Evolutionary conservation across 2,113 vertebrate genomes (phyloP).

Genomic region (Brachypodius melanocephalos): DNA sequence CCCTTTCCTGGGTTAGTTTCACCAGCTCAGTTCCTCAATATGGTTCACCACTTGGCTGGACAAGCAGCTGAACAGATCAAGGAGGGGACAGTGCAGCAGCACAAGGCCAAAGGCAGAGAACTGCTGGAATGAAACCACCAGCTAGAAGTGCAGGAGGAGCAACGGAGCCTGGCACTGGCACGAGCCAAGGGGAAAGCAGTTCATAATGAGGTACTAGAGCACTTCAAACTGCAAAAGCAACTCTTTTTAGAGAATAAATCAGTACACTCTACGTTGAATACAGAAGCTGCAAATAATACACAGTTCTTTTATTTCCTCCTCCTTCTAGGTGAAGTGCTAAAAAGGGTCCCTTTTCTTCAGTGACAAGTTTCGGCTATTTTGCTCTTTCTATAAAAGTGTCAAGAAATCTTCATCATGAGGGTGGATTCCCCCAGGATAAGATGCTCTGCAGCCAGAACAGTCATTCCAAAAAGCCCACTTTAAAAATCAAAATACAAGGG

Average conservation of each 20-base stretch:
- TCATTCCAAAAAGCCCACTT: neutral
- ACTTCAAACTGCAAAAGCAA: neutral
- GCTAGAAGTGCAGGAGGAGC: accelerated
- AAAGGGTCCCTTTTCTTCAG: neutral
- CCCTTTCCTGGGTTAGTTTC: neutral
- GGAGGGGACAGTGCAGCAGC: accelerated
- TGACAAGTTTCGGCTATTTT: neutral
- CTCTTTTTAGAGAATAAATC: neutral
- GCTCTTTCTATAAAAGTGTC: neutral
- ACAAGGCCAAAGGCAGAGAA: neutral
- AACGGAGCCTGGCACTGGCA: neutral
- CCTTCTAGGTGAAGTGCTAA: neutral
- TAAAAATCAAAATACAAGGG: neutral
- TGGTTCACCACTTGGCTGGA: accelerated
- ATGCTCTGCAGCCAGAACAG: neutral
- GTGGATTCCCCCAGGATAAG: neutral
- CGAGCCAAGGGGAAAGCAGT: accelerated
- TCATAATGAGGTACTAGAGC: neutral
- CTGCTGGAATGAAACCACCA: neutral
- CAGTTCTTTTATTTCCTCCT: neutral
- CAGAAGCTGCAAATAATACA: neutral
- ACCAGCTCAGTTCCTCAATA: neutral
- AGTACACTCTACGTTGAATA: neutral
- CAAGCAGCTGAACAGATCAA: neutral
- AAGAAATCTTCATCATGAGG: neutral